Percentiles rank a stretch among this genome's conserved stretches.
These are phyloP conservation scores for Lypha dubia DNA, from an alignment of 2,888 invertebrate genomes.

Conservation along the genomic window DNA sequence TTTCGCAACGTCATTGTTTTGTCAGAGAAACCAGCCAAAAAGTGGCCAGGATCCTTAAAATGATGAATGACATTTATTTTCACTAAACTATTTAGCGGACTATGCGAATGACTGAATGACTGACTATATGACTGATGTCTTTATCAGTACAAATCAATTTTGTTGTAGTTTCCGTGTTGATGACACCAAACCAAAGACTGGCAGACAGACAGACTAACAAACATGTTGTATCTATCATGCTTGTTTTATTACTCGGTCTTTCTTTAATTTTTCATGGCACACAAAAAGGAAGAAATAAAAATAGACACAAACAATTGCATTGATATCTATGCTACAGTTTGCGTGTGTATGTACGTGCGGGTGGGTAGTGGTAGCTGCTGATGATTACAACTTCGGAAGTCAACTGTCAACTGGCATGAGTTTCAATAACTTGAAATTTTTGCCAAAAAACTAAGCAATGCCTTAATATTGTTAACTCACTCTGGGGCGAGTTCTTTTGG, in stretches of 20 bases:
- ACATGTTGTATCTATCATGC: conserved; percentile 39
- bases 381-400: conserved; percentile 63
- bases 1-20: conserved; percentile 63
- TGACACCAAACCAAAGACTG: conserved; percentile 62
- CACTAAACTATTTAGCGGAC: conserved; percentile 27
- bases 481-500: conserved; percentile 55
- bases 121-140: conserved; percentile 66
- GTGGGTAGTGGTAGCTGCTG: conserved; percentile 39
- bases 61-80: conserved; percentile 68
- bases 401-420: conserved; percentile 72
- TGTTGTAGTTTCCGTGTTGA: conserved; percentile 61
- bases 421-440: conserved; percentile 69
- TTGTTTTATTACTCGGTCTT: background rate
- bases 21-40: conserved; percentile 55
- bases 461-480: conserved; percentile 65
- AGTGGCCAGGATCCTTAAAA: conserved; percentile 50
- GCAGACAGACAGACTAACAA: too few relatives aligned
- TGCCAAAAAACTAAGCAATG: conserved; percentile 62
- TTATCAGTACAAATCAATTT: conserved; percentile 73
- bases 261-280: background rate
- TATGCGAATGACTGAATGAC: conserved; percentile 25
- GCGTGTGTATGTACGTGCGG: background rate
- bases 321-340: conserved; percentile 24
- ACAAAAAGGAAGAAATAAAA: conserved; percentile 42
- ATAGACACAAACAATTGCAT: conserved; percentile 56